Conservation (phyloP, 2,888 invertebrate species). For the Drosophila merina region DNA sequence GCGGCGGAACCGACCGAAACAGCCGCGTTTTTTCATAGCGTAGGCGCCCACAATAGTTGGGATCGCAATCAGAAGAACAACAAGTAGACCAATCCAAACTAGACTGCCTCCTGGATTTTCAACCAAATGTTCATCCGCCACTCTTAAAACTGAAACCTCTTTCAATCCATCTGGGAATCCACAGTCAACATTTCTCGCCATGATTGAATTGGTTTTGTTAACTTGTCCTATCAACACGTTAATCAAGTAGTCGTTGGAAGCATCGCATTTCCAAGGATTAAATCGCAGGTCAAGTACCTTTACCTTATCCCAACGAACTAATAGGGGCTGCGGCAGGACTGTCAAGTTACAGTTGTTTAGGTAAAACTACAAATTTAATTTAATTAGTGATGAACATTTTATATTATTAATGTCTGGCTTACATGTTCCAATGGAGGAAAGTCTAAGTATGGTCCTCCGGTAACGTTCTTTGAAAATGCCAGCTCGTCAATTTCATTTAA, state of each 20-base stretch:
- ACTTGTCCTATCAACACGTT: conserved; percentile 86
- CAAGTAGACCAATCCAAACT: conserved; percentile 88
- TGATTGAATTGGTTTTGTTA: conserved; percentile 60
- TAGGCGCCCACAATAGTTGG: conserved; percentile 87
- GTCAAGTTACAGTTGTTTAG: conserved; percentile 88
- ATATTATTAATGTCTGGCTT: neutral
- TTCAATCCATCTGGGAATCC: conserved; percentile 87
- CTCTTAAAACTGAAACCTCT: conserved; percentile 79
- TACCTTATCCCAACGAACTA: conserved; percentile 89
- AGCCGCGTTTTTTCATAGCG: conserved; percentile 87
- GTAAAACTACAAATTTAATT: conserved; percentile 85
- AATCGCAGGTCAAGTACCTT: conserved; percentile 87
- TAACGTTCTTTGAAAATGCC: conserved; percentile 85
- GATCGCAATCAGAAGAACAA: conserved; percentile 87
- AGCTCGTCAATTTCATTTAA: conserved; percentile 86
- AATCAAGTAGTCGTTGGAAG: conserved; percentile 91
- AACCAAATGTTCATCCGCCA: conserved; percentile 83
- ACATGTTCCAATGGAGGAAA: conserved; percentile 89
- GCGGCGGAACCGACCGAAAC: conserved; percentile 86
- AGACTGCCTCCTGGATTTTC: conserved; percentile 88
- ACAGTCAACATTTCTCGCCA: conserved; percentile 85
- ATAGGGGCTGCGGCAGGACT: conserved; percentile 85
- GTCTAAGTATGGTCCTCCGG: conserved; percentile 85
- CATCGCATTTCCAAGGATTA: conserved; percentile 92
- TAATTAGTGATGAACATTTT: neutral